A percentile compares a stretch with the other conserved stretches of the same genome.
Conservation (phyloP, 2,113 vertebrate genomes). For the Malurus elegans region DNA sequence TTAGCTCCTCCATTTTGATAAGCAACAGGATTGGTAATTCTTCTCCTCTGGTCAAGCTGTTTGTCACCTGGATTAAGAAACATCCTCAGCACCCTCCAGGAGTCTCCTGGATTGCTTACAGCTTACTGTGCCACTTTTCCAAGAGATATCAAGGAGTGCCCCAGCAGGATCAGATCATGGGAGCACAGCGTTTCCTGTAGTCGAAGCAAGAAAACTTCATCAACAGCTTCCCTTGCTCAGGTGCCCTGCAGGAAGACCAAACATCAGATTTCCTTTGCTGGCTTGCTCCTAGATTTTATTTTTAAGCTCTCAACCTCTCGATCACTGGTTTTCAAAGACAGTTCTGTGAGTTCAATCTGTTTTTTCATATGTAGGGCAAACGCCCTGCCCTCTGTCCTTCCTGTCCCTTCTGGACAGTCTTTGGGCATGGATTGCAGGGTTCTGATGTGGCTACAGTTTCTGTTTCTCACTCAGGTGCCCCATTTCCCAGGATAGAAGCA, state of each 20-base stretch:
- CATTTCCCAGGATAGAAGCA: neutral
- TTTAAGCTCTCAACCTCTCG: neutral
- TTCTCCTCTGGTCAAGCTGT: neutral
- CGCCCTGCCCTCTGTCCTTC: neutral
- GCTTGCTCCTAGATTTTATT: neutral
- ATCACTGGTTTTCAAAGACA: neutral
- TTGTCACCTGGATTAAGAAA: neutral
- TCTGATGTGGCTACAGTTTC: neutral
- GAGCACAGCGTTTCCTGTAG: neutral
- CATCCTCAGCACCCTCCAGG: neutral
- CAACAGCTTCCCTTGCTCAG: neutral
- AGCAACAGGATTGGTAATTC: neutral
- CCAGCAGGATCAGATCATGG: neutral
- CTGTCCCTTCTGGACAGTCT: neutral
- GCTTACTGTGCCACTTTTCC: neutral
- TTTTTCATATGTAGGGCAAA: neutral
- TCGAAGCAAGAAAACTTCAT: neutral
- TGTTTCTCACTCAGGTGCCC: neutral
- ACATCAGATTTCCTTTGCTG: neutral
- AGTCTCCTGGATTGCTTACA: neutral
- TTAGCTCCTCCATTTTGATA: neutral
- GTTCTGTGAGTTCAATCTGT: neutral
- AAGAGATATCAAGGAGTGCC: neutral
- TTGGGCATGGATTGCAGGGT: neutral
- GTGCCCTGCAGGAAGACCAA: neutral